Base-by-base conservation (phyloP, 1,140 invertebrate genomes). In the Sweltsa coloradensis region DNA sequence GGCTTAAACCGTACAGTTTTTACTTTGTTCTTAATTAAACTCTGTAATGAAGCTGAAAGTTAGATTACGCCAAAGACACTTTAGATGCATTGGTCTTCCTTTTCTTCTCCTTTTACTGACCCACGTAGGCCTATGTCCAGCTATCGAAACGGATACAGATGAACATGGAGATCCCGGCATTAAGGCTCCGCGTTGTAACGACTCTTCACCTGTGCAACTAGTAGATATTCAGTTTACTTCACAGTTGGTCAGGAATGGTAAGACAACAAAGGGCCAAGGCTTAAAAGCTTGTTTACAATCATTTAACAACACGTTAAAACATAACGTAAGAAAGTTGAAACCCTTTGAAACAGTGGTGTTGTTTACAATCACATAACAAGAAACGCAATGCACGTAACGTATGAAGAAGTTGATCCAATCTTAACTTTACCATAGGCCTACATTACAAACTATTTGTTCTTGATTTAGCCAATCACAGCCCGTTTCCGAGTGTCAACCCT, bases 201-300 rank as follows among this genome's bases (percentile, higher is more conserved):
- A 64, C 11, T 61, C 59, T 9, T 62, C 62, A 22, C 51, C 41
- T 49, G 56, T 58, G 46, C 55, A 68, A 53, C 57, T 61, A 39
- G 53, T 80, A 5, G 62, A 75, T 53, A 65, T 79, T n/a, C 63
- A 77, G 57, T 81, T 78, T 54, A 68, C 63, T 37, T 72, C 71
- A 3, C 71, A 70, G 56, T 62, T 75, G 41, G 64, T 83, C 3
- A 68, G 73, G 51, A 78, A 80, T 67, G 78, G 50, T 51, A 43
- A 49, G 36, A 9, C 18, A n/a, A 7, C 1, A 9, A 24, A 11
- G 13, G 6, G 5, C 14, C 29, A 31, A 13, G 13, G 29, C 29
- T 13, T 31, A 13, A 31, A 31, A 14, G 13, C 1, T 31, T 31
- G 11, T 31, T 31, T 11, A 7, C 14, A n/a, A 31, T 31, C 7